A percentile compares a stretch with the other conserved stretches of the same genome.
Conservation (phyloP, 2,888 invertebrate species). For the Eupithecia dodoneata region DNA sequence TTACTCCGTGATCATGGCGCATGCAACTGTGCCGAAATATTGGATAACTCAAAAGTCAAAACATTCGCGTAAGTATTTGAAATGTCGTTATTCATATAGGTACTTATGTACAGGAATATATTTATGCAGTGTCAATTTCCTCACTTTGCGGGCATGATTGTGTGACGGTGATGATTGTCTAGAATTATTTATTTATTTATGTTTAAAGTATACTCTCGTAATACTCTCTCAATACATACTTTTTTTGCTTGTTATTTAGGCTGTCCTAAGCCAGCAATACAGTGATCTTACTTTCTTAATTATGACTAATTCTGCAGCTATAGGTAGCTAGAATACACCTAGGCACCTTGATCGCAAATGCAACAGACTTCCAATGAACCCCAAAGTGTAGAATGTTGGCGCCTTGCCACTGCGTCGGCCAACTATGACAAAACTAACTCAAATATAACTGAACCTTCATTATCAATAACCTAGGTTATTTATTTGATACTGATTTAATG, state of each 20-base stretch:
- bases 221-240: not conserved
- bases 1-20: no score
- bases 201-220: no score
- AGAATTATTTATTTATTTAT: no score
- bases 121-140: not conserved
- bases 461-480: constrained; percentile 3
- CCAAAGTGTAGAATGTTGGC: constrained; percentile 35
- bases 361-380: constrained; percentile 40
- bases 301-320: not conserved
- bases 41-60: no score
- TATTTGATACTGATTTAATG: not conserved
- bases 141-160: no score
- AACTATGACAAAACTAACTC: constrained; percentile 20
- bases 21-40: no score
- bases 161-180: no score
- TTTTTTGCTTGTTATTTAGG: not conserved
- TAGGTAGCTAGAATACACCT: not conserved
- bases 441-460: constrained; percentile 8
- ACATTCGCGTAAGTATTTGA: no score
- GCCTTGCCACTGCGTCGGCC: constrained; percentile 35
- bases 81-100: not conserved
- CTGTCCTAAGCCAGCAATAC: not conserved
- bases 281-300: not conserved
- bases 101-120: not conserved
- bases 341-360: constrained; percentile 1